A percentile compares a stretch with the other conserved stretches of the same genome.
Evolutionary conservation across 2,888 invertebrate species (phyloP).

Genomic region (Macaria notata): DNA sequence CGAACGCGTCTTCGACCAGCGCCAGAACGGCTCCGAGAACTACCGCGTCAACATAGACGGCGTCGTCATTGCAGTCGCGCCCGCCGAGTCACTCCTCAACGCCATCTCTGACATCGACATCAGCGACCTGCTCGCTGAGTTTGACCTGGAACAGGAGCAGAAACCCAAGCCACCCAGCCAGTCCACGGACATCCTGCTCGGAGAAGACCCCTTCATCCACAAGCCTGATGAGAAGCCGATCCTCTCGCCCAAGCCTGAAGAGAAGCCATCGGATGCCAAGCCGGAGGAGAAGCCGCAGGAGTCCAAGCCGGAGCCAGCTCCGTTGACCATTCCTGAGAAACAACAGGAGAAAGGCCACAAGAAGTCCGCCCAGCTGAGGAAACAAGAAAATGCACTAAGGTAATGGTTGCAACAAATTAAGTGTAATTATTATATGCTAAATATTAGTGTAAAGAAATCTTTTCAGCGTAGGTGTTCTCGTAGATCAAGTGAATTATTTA

Average conservation of each 20-base stretch:
- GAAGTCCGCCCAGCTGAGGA: slow-evolving; percentile 52
- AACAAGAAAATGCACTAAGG: slow-evolving; percentile 71
- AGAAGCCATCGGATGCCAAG: slow-evolving; percentile 19
- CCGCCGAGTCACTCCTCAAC: slow-evolving; percentile 82
- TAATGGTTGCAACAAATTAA: slow-evolving; percentile 33
- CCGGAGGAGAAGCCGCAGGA: slow-evolving; percentile 22
- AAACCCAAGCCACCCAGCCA: slow-evolving; percentile 38
- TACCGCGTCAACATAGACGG: slow-evolving; percentile 86
- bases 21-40: slow-evolving; percentile 91
- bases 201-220: slow-evolving; percentile 3
- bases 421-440: not conserved
- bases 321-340: slow-evolving; percentile 12
- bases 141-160: slow-evolving; percentile 49
- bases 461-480: too few relatives aligned
- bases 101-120: slow-evolving; percentile 77
- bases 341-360: slow-evolving; percentile 50
- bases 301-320: slow-evolving; percentile 29
- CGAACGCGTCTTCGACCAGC: slow-evolving; percentile 82
- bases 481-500: too few relatives aligned
- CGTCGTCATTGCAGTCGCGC: slow-evolving; percentile 85
- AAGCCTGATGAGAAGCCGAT: slow-evolving; percentile 33
- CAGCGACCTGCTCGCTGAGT: slow-evolving; percentile 56
- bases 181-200: slow-evolving; percentile 7
- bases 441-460: too few relatives aligned
- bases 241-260: slow-evolving; percentile 24